These are phyloP conservation scores for Manduca sexta DNA, from an alignment of 1,140 invertebrate genomes.

Conservation along the genomic window DNA sequence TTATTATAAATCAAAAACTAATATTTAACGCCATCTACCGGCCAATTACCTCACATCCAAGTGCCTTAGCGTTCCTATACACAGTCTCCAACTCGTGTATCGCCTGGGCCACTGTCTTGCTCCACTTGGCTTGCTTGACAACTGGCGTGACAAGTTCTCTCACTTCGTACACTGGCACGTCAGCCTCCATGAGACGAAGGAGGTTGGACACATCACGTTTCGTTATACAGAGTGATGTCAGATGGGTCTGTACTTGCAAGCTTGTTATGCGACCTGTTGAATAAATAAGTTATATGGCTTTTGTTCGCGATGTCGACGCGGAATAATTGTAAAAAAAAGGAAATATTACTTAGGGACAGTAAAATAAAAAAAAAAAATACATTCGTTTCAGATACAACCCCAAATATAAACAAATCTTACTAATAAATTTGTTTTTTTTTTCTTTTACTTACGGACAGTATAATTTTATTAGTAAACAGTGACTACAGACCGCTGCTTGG, in stretches of 20 bases:
- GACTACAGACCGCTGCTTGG: too few relatives aligned
- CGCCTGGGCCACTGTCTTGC: slow-evolving; percentile 78
- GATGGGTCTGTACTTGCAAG: slow-evolving; percentile 81
- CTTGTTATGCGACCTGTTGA: slow-evolving; percentile 77
- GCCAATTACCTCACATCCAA: slow-evolving; percentile 81
- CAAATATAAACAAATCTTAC: too few relatives aligned
- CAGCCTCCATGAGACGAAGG: slow-evolving; percentile 81
- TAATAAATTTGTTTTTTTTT: too few relatives aligned
- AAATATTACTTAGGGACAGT: too few relatives aligned
- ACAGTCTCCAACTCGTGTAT: slow-evolving; percentile 83
- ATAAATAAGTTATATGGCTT: slow-evolving; percentile 8
- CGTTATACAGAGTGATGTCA: slow-evolving; percentile 79
- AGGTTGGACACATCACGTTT: slow-evolving; percentile 81
- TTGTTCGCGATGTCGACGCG: too few relatives aligned
- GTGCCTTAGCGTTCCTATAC: slow-evolving; percentile 77
- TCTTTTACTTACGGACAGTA: too few relatives aligned
- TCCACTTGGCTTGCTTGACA: slow-evolving; percentile 77
- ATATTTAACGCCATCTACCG: background rate
- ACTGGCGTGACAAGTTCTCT: slow-evolving; percentile 76
- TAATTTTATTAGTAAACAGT: too few relatives aligned
- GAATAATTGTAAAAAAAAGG: too few relatives aligned
- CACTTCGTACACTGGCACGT: slow-evolving; percentile 79
- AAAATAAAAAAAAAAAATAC: background rate
- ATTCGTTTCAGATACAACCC: slow-evolving; percentile 11
- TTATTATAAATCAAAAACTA: too few relatives aligned